Conservation (phyloP, 2,888 invertebrate genomes). For the Synanthedon vespiformis region DNA sequence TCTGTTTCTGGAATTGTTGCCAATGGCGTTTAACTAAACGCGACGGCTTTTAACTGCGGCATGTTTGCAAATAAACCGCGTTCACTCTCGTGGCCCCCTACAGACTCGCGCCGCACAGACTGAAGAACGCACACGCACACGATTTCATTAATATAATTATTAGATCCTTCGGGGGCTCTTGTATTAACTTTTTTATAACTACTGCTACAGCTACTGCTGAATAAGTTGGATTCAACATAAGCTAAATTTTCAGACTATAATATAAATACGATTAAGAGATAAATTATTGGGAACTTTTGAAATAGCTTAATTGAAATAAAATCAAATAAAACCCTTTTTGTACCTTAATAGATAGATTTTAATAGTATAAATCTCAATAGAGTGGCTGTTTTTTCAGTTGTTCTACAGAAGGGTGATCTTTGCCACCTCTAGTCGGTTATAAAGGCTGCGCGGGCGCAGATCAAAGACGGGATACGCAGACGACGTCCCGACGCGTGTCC, state of each 20-base stretch:
- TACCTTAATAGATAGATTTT: too few species aligned
- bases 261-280: too few species aligned
- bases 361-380: too few species aligned
- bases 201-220: too few species aligned
- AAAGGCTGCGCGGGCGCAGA: conserved; percentile 19
- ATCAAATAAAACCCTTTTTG: too few species aligned
- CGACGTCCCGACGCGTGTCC: conserved; percentile 45
- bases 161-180: too few species aligned
- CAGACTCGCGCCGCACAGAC: conserved; percentile 26
- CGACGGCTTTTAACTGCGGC: conserved; percentile 26
- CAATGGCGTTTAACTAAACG: conserved; percentile 25
- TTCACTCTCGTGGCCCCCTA: conserved; percentile 44
- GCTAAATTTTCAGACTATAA: too few species aligned
- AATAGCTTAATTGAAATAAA: too few species aligned
- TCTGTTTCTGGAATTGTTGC: conserved; percentile 12
- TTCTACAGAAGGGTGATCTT: not conserved
- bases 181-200: too few species aligned
- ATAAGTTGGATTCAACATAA: too few species aligned
- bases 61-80: conserved; percentile 33
- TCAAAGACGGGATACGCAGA: conserved; percentile 66
- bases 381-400: not conserved
- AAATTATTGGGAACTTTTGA: too few species aligned
- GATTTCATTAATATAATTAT: too few species aligned
- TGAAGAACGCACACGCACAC: not conserved
- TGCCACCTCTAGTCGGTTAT: conserved; percentile 13